These are phyloP conservation scores for Dallia pectoralis DNA, from an alignment of 2,797 vertebrate genomes.

Conservation along the genomic window DNA sequence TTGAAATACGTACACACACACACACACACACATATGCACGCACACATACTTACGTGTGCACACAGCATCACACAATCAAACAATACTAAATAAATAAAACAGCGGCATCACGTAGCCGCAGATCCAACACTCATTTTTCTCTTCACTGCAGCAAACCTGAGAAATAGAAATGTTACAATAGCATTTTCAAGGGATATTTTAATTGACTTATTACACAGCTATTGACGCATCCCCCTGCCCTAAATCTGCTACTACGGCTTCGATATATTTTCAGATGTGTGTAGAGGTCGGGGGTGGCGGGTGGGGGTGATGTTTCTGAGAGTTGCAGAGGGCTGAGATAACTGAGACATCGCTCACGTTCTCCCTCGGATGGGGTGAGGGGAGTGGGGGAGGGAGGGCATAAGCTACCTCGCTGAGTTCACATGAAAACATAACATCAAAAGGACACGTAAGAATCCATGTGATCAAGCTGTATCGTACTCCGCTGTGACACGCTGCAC, in stretches of 20 bases:
- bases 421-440: constrained; percentile 73
- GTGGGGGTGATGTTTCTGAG: constrained; percentile 24
- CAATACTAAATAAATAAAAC: constrained; percentile 42
- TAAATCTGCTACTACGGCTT: constrained; percentile 51
- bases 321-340: constrained; percentile 53
- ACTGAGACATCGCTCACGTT: constrained; percentile 60
- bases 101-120: constrained; percentile 42
- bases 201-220: constrained; percentile 68
- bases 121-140: constrained; percentile 36
- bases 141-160: constrained; percentile 36
- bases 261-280: constrained; percentile 30
- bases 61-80: constrained; percentile 5
- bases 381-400: constrained; percentile 26
- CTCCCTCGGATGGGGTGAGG: constrained; percentile 43
- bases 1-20: constrained; percentile 51
- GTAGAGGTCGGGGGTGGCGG: background rate
- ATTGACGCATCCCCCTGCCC: constrained; percentile 54
- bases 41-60: background rate
- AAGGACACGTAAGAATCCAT: constrained; percentile 68
- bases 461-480: constrained; percentile 72
- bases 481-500: constrained; percentile 55
- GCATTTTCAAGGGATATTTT: constrained; percentile 28
- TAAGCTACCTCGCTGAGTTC: constrained; percentile 65
- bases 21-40: constrained; percentile 52
- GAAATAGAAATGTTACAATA: constrained; percentile 57